Evolutionary conservation across 2,113 vertebrate species (phyloP).

Genomic region (Chaetura pelagica): DNA sequence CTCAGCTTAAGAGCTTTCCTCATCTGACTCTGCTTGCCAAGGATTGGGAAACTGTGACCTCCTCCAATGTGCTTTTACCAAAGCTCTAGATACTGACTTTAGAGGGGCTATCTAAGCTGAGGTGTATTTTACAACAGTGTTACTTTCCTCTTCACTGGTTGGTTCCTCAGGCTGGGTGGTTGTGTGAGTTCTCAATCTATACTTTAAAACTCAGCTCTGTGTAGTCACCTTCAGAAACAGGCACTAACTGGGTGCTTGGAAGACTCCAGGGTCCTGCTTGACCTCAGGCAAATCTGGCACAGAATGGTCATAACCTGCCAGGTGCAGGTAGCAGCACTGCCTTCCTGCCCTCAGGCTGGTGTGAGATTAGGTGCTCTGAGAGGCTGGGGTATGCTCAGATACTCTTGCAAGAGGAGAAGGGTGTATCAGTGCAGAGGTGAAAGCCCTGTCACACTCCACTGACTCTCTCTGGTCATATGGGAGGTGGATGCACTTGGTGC

Average conservation of each 20-base stretch:
- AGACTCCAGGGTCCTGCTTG: background rate
- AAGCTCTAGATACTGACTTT: background rate
- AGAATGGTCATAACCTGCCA: background rate
- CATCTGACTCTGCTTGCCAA: conserved; percentile 13
- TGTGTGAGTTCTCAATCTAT: background rate
- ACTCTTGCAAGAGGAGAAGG: background rate
- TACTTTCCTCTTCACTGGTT: accelerated
- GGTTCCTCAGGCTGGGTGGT: background rate
- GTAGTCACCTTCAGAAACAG: background rate
- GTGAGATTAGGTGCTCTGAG: background rate
- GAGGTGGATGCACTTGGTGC: background rate
- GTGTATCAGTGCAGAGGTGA: no score
- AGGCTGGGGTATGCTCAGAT: background rate
- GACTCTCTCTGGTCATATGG: background rate
- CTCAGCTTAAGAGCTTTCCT: background rate
- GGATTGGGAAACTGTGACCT: background rate
- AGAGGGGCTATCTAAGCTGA: background rate
- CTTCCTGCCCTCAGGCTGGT: accelerated
- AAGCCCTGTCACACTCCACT: background rate
- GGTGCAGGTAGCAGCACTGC: background rate
- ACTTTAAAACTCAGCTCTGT: background rate
- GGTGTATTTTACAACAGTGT: background rate
- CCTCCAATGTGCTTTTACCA: background rate
- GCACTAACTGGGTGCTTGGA: background rate
- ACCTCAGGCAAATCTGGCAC: background rate